Base-by-base conservation (phyloP, 2,797 vertebrate species). In the Tokudaia tokunoshimensis region DNA sequence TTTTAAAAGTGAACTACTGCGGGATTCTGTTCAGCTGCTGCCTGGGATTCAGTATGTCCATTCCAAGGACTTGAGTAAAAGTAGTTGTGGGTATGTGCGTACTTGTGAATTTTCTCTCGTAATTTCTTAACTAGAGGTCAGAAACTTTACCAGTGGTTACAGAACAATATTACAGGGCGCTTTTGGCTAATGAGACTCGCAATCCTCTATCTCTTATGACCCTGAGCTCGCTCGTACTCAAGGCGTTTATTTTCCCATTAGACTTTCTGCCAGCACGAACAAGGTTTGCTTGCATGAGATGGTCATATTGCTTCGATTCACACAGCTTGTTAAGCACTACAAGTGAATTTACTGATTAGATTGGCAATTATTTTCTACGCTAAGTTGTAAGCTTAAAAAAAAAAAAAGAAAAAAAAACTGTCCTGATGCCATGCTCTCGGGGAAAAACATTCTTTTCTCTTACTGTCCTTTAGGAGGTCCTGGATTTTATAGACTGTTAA, bases 181-280 rank as follows among this genome's bases (percentile, higher is more conserved):
- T 97, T 98, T 98, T 78, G 98, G 96, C 98, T 98, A 97, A 97
- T 89, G 97, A 98, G 94, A 91, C 93, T 75, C 76, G 96, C 70
- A 96, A 97, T 94, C 97, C 91, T 95, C 97, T 98, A 97, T 98
- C 98, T 96, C 92, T 98, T 98, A 88, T 12, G 55, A 94, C 89
- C 86, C 92, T 96, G 96, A 97, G 97, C 81, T 52, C 52, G 52
- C 52, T 96, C 96, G 97, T 98, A 97, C 98, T 98, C 98, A 98
- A 97, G 98, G 96, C 97, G 97, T 96, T 98, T 98, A 98, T 98
- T 98, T 98, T 98, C 98, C 98, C 98, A 98, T 98, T 98, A 98
- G 98, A 98, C 91, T 98, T 98, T 98, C 97, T 98, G 98, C 98
- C 97, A 98, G 97, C 95, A 97, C 97, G 98, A 98, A 95, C 97